Conservation (phyloP, 2,888 invertebrate species). For the Limenitis camilla region DNA sequence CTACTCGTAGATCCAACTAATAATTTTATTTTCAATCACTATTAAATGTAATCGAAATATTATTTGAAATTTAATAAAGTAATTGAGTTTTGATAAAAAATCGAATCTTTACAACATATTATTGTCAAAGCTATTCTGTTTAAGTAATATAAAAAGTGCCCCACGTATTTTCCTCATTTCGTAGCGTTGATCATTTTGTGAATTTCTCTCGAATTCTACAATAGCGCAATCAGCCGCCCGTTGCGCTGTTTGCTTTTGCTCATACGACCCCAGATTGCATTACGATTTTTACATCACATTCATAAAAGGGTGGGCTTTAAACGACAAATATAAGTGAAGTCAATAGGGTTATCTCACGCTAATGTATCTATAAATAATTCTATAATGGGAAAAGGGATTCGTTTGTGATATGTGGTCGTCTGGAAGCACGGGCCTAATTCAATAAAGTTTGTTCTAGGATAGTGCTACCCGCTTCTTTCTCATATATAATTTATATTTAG, state of each 20-base stretch:
- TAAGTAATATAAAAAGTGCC: not conserved
- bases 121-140: not conserved
- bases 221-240: constrained; percentile 64
- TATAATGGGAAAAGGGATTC: constrained; percentile 31
- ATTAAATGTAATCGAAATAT: not conserved
- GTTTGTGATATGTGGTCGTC: constrained; percentile 42
- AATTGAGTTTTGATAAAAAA: not conserved
- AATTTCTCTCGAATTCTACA: constrained; percentile 39
- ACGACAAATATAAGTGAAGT: constrained; percentile 11
- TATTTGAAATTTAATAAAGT: not conserved
- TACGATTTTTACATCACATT: constrained; percentile 2
- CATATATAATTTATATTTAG: too few species aligned
- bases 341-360: constrained; percentile 18
- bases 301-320: constrained; percentile 19
- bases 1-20: too few species aligned
- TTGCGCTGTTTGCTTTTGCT: constrained; percentile 53
- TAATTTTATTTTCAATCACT: not conserved
- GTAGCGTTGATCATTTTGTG: constrained; percentile 21
- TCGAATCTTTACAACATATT: not conserved
- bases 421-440: constrained; percentile 40
- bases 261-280: constrained; percentile 31
- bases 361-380: constrained; percentile 25
- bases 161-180: constrained; percentile 9
- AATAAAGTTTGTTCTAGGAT: constrained; percentile 23
- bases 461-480: constrained; percentile 8